phyloP scores from a whole-genome alignment of 2,888 invertebrate species.

The Lepidochitona cinerea region DNA sequence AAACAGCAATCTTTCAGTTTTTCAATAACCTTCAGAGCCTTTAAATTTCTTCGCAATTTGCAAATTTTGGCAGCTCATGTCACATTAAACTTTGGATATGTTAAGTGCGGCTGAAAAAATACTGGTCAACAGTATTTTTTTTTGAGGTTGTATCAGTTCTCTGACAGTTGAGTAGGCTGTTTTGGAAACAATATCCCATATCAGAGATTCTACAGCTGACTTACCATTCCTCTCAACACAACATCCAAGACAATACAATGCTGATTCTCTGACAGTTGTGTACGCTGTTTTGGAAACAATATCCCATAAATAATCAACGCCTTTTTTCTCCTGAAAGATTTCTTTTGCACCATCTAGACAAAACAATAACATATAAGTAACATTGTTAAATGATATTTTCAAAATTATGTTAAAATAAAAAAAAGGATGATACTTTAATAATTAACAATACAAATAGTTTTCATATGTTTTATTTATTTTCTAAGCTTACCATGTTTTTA shows the following conservation, averaged over 20 bases:
- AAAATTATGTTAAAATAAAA: background rate
- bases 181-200: background rate
- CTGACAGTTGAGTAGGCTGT: background rate
- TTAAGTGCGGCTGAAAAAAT: too few species aligned
- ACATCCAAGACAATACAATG: constrained; percentile 54
- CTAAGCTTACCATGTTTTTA: too few species aligned
- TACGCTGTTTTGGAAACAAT: constrained; percentile 33
- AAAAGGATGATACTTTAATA: too few species aligned
- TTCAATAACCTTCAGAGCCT: too few species aligned
- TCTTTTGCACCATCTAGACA: constrained; percentile 38
- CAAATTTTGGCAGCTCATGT: too few species aligned
- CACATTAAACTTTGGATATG: too few species aligned
- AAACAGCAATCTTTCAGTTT: too few species aligned
- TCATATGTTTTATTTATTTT: too few species aligned
- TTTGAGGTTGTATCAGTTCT: too few species aligned
- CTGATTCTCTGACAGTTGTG: constrained; percentile 43
- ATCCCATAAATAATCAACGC: constrained; percentile 43
- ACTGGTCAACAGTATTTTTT: too few species aligned
- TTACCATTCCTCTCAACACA: constrained; percentile 56
- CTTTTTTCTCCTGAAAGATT: constrained; percentile 44
- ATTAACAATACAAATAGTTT: too few species aligned
- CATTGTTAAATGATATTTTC: background rate
- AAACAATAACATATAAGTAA: background rate
- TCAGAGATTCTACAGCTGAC: background rate
- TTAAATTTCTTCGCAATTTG: too few species aligned